These are phyloP conservation scores for Ceuthmochares aereus DNA, from an alignment of 2,113 vertebrate genomes.

Conservation along the genomic window DNA sequence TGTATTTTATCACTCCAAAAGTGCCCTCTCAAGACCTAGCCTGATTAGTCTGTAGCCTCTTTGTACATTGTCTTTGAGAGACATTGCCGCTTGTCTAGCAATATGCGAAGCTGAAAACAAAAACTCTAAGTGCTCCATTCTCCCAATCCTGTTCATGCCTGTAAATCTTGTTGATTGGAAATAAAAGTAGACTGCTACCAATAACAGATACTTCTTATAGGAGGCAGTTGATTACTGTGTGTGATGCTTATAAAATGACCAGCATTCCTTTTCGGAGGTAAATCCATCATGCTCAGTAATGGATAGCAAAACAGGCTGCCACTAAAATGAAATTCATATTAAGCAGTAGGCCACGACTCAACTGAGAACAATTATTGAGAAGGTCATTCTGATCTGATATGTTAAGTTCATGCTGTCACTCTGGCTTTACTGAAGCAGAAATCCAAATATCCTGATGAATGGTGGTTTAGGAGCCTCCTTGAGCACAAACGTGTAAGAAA, in stretches of 20 bases:
- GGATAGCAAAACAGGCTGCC: background rate
- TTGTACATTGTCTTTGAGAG: background rate
- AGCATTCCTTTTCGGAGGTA: background rate
- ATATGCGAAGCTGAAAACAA: background rate
- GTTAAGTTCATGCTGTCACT: background rate
- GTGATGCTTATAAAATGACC: background rate
- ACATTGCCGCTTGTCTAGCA: background rate
- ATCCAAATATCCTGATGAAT: background rate
- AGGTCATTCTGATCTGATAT: background rate
- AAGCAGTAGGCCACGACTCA: background rate
- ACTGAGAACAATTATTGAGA: background rate
- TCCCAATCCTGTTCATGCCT: background rate
- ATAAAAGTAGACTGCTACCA: background rate
- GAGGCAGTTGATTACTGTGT: background rate
- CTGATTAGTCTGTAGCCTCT: background rate
- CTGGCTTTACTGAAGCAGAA: background rate
- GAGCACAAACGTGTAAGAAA: background rate
- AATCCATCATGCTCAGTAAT: background rate
- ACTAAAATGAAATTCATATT: slow-evolving; percentile 3
- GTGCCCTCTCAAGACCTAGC: background rate
- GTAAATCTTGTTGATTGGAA: background rate
- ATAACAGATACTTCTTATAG: background rate
- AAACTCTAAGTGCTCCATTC: background rate
- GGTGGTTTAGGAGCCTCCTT: background rate
- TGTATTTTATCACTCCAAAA: background rate